phyloP scores from a whole-genome alignment of 1,140 invertebrate species.

The Phthorimaea operculella region DNA sequence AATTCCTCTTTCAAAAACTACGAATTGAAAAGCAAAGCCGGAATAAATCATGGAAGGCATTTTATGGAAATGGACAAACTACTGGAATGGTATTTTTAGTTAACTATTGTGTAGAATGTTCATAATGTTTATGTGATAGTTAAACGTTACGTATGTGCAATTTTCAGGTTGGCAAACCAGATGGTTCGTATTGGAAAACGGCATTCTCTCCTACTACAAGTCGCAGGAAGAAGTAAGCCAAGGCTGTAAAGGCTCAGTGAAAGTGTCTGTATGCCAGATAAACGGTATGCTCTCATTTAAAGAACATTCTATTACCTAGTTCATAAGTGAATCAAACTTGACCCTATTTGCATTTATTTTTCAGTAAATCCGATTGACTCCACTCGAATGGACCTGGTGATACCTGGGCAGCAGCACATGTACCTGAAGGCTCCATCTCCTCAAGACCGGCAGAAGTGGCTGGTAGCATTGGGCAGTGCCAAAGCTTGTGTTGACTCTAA shows the following conservation, averaged over 20 bases:
- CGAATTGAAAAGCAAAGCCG: too few species aligned
- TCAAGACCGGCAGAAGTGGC: constrained; percentile 82
- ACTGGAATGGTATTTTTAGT: constrained; percentile 80
- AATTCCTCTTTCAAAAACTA: not conserved
- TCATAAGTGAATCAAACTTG: too few species aligned
- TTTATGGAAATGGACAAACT: constrained; percentile 87
- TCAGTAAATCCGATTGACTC: constrained; percentile 78
- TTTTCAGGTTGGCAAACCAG: constrained; percentile 84
- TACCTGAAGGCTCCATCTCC: constrained; percentile 80
- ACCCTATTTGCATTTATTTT: constrained; percentile 8
- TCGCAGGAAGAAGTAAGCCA: constrained; percentile 85
- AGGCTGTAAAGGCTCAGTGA: constrained; percentile 86
- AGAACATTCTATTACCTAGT: not conserved
- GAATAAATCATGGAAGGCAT: constrained; percentile 75
- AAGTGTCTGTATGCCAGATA: constrained; percentile 85
- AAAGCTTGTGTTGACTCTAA: constrained; percentile 76
- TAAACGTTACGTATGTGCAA: constrained; percentile 4
- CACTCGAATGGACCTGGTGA: constrained; percentile 79
- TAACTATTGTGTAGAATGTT: not conserved
- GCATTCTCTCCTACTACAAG: constrained; percentile 84
- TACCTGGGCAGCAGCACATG: constrained; percentile 85
- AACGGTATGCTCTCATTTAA: constrained; percentile 66
- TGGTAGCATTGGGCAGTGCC: constrained; percentile 82
- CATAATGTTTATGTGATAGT: constrained; percentile 5
- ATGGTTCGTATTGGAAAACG: constrained; percentile 86